Conservation (phyloP, 1,140 invertebrate genomes). For the Ostrea denselamellosa region DNA sequence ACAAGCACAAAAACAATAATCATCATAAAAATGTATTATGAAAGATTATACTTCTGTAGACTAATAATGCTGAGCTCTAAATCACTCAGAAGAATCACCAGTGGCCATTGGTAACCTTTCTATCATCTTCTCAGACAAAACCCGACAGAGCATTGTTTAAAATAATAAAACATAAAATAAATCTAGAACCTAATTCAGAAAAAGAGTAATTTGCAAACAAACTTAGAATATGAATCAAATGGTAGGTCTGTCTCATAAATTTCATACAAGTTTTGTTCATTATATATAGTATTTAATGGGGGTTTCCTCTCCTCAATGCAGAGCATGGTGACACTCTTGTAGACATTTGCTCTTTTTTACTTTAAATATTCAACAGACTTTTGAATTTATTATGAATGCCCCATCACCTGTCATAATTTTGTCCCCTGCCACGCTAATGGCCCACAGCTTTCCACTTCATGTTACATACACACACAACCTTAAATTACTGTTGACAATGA, state of each 20-base stretch:
- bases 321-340: neutral
- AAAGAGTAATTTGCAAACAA: neutral
- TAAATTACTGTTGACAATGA: conserved; percentile 20
- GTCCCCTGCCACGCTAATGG: conserved; percentile 28
- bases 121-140: neutral
- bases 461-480: conserved; percentile 23
- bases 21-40: conserved; percentile 39
- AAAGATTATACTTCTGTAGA: neutral
- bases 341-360: neutral
- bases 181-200: neutral
- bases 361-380: neutral
- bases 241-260: neutral
- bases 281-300: neutral
- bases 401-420: conserved; percentile 30
- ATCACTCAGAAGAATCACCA: neutral
- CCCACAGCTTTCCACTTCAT: conserved; percentile 22
- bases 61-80: conserved; percentile 13
- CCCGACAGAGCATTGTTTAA: neutral
- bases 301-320: neutral
- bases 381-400: conserved; percentile 21
- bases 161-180: neutral
- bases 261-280: neutral
- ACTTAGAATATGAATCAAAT: neutral
- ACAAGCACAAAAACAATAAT: conserved; percentile 38
- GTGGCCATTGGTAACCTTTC: neutral